phyloP scores from a whole-genome alignment of 2,888 invertebrate species.

The Drosophila melanosoma region DNA sequence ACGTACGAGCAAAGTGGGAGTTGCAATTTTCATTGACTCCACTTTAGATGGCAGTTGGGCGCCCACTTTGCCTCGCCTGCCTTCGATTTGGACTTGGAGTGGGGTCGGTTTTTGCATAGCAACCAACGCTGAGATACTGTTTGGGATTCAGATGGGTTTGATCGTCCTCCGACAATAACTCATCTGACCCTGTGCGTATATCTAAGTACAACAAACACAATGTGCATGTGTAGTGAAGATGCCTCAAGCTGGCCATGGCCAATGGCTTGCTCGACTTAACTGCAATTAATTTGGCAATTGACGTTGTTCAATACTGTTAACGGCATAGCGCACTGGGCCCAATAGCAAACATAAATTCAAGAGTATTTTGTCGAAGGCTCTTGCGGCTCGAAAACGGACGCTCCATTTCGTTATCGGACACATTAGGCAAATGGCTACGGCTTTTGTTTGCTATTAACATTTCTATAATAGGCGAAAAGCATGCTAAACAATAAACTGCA shows the following conservation, averaged over 20 bases:
- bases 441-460: slow-evolving; percentile 62
- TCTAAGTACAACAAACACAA: neutral
- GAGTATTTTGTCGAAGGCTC: slow-evolving; percentile 17
- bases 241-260: slow-evolving; percentile 7
- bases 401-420: slow-evolving; percentile 60
- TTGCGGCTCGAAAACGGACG: slow-evolving; percentile 27
- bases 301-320: slow-evolving; percentile 54
- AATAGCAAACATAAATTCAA: slow-evolving; percentile 45
- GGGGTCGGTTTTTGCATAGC: slow-evolving; percentile 14
- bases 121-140: slow-evolving; percentile 5
- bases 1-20: slow-evolving; percentile 84
- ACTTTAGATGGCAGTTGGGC: slow-evolving; percentile 75
- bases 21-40: slow-evolving; percentile 83
- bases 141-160: slow-evolving; percentile 15
- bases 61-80: slow-evolving; percentile 25
- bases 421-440: slow-evolving; percentile 71
- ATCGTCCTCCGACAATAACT: slow-evolving; percentile 19
- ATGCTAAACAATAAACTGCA: slow-evolving; percentile 78
- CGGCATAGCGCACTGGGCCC: slow-evolving; percentile 2
- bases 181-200: neutral
- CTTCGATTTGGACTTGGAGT: slow-evolving; percentile 16
- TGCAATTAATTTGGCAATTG: slow-evolving; percentile 84
- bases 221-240: neutral
- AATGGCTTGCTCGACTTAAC: slow-evolving; percentile 81
- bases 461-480: slow-evolving; percentile 71